Conservation (phyloP, 2,797 vertebrate genomes). For the Artibeus lituratus region DNA sequence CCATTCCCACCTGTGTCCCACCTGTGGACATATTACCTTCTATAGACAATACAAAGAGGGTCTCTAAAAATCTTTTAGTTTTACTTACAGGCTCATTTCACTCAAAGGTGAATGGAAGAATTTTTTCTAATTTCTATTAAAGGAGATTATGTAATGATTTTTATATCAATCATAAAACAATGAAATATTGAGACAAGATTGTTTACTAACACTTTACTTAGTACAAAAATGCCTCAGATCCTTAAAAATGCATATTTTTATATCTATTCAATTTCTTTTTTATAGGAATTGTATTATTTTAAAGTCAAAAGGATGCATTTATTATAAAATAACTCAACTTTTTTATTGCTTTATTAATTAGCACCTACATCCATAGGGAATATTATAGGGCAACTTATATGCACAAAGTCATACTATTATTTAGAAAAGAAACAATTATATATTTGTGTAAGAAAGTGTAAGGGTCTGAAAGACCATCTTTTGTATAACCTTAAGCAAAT, state of each 20-base stretch:
- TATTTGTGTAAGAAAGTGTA: not conserved
- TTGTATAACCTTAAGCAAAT: not conserved
- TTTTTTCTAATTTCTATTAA: conserved; percentile 26
- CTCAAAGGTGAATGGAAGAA: not conserved
- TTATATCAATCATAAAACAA: not conserved
- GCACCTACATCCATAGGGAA: not conserved
- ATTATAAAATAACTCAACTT: not conserved
- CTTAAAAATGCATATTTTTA: not conserved
- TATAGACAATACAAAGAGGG: not conserved
- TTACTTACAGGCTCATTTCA: conserved; percentile 12
- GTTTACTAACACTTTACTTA: not conserved
- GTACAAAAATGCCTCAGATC: not conserved
- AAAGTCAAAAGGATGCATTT: not conserved
- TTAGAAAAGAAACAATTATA: not conserved
- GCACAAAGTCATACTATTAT: not conserved
- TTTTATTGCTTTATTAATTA: conserved; percentile 14
- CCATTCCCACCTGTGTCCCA: not conserved
- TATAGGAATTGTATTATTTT: not conserved
- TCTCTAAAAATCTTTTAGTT: not conserved
- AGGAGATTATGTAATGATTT: conserved; percentile 31
- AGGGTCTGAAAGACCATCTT: not conserved
- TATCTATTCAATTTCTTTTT: not conserved
- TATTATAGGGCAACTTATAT: not conserved
- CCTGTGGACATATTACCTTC: not conserved
- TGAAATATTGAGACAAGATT: not conserved